Evolutionary conservation across 2,113 vertebrate genomes (phyloP).

Genomic region (Leucopsar rothschildi): DNA sequence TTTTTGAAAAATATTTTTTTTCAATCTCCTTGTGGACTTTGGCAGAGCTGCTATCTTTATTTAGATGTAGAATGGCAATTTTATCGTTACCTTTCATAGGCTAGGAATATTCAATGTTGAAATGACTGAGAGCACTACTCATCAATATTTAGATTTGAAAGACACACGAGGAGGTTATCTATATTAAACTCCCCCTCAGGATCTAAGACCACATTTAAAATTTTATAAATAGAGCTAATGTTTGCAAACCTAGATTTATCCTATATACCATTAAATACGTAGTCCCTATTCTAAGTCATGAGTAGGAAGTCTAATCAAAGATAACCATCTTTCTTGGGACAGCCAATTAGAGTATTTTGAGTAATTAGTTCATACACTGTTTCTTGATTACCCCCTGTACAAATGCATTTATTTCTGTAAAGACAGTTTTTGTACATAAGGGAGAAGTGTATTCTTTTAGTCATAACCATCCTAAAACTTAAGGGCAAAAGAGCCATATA

Average conservation of each 20-base stretch:
- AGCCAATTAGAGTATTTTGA: not conserved
- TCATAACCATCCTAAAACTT: not conserved
- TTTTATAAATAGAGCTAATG: not conserved
- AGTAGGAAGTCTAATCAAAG: not conserved
- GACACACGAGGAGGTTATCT: not conserved
- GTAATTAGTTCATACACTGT: not conserved
- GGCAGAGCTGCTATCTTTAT: not conserved
- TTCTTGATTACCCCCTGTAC: not conserved
- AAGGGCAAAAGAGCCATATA: not conserved
- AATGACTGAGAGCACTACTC: not conserved
- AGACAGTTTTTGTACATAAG: not conserved
- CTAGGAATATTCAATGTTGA: not conserved
- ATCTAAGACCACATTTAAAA: not conserved
- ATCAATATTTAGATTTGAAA: conserved; percentile 1
- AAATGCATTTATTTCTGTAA: not conserved
- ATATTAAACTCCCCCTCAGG: not conserved
- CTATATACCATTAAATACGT: not conserved
- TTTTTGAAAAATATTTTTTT: not conserved
- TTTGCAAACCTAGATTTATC: not conserved
- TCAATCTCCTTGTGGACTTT: not conserved
- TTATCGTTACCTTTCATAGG: fast-evolving
- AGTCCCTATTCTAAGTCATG: not conserved
- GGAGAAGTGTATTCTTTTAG: not conserved
- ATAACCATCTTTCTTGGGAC: not conserved
- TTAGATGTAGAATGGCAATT: not conserved